A percentile compares a stretch with the other conserved stretches of the same genome.
Conservation (phyloP, 2,888 invertebrate genomes). For the Mesorhabditis spiculigera region DNA sequence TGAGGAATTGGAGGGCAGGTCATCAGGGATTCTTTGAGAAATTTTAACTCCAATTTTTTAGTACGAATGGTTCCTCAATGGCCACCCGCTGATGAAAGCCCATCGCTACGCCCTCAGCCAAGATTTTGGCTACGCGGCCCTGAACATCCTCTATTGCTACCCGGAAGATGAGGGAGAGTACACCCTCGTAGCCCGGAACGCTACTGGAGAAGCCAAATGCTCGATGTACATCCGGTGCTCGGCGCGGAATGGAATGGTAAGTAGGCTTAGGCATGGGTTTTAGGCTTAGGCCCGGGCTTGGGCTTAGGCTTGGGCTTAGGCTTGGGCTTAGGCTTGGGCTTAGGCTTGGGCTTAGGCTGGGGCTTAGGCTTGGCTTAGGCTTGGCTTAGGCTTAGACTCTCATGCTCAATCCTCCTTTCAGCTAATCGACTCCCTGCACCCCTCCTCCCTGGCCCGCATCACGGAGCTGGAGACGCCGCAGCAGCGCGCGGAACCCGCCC, state of each 20-base stretch:
- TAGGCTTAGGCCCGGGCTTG: neutral
- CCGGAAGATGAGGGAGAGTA: constrained; percentile 94
- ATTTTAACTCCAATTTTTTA: constrained; percentile 57
- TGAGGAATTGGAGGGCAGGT: too few relatives aligned
- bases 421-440: constrained; percentile 84
- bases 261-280: constrained; percentile 1
- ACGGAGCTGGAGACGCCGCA: constrained; percentile 73
- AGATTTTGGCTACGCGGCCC: constrained; percentile 93
- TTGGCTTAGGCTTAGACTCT: too few relatives aligned
- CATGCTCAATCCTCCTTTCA: too few relatives aligned
- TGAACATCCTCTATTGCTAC: constrained; percentile 90
- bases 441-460: constrained; percentile 85
- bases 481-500: constrained; percentile 70
- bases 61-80: constrained; percentile 96
- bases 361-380: neutral
- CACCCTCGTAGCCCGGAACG: constrained; percentile 69
- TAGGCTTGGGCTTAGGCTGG: constrained; percentile 47
- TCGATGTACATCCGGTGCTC: constrained; percentile 68
- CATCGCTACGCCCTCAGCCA: constrained; percentile 73
- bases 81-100: constrained; percentile 72
- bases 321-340: too few relatives aligned
- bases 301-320: too few relatives aligned
- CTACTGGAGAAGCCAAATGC: constrained; percentile 87
- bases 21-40: too few relatives aligned
- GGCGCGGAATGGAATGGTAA: constrained; percentile 41